phyloP scores from a whole-genome alignment of 1,140 invertebrate genomes.

The Camponotus pennsylvanicus region DNA sequence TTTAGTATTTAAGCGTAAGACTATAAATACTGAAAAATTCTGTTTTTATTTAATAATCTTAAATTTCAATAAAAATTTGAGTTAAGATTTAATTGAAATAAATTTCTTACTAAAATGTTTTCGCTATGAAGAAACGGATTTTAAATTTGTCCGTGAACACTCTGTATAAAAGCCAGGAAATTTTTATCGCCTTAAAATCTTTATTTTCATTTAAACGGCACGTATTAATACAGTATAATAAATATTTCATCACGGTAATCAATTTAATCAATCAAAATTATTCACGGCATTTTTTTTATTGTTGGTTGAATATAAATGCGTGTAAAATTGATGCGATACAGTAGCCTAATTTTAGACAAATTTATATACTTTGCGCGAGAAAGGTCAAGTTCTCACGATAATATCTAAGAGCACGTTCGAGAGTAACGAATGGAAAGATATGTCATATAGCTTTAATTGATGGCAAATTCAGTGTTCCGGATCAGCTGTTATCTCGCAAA shows the following conservation, averaged over 20 bases:
- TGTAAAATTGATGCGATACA: slow-evolving; percentile 15
- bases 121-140: not conserved
- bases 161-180: not conserved
- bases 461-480: slow-evolving; percentile 53
- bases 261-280: not conserved
- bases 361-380: slow-evolving; percentile 29
- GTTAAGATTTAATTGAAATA: not conserved
- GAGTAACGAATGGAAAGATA: slow-evolving; percentile 45
- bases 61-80: not conserved
- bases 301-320: not conserved
- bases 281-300: not conserved
- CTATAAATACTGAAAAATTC: not conserved
- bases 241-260: not conserved
- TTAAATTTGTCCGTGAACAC: slow-evolving; percentile 1
- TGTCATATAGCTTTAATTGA: slow-evolving; percentile 54
- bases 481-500: slow-evolving; percentile 58
- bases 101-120: not conserved
- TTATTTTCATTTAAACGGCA: not conserved
- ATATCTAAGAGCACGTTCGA: slow-evolving; percentile 45
- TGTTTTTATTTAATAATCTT: not conserved
- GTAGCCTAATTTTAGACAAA: slow-evolving; percentile 29
- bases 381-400: slow-evolving; percentile 58
- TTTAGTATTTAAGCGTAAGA: too few relatives aligned
- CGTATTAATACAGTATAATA: not conserved
- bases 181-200: not conserved